Conservation (phyloP, 2,797 vertebrate genomes). For the Sarcoramphus papa region DNA sequence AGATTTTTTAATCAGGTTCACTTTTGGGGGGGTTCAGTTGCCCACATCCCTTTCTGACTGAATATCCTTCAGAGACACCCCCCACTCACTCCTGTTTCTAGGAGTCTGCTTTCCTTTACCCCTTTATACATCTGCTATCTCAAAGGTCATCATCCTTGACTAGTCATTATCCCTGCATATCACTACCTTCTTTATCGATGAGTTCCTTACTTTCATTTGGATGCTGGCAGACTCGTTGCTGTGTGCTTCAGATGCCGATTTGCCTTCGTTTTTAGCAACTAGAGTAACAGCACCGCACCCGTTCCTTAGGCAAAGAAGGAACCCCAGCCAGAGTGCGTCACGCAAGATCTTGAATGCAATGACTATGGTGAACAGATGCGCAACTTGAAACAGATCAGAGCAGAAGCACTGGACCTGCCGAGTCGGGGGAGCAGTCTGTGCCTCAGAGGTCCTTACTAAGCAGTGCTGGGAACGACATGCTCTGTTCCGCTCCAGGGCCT, state of each 20-base stretch:
- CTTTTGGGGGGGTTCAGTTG: neutral
- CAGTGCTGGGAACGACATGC: accelerated
- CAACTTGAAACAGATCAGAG: neutral
- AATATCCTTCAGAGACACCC: neutral
- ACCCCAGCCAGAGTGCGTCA: neutral
- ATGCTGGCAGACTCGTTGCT: neutral
- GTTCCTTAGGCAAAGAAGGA: neutral
- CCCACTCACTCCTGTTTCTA: neutral
- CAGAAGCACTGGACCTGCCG: neutral
- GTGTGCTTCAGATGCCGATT: neutral
- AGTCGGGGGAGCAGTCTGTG: neutral
- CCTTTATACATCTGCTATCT: neutral
- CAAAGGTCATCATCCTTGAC: neutral
- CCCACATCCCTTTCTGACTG: neutral
- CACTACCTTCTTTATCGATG: neutral
- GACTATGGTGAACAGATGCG: neutral
- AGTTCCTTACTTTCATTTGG: neutral
- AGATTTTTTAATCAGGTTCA: neutral
- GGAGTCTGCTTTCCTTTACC: neutral
- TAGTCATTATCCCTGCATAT: neutral
- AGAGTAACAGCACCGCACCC: neutral
- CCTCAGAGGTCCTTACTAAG: neutral
- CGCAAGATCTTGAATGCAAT: neutral
- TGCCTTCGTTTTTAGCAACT: neutral
- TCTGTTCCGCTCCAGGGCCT: neutral